Evolutionary conservation across 2,888 invertebrate species (phyloP).

Genomic region (Calameuta pallipes): DNA sequence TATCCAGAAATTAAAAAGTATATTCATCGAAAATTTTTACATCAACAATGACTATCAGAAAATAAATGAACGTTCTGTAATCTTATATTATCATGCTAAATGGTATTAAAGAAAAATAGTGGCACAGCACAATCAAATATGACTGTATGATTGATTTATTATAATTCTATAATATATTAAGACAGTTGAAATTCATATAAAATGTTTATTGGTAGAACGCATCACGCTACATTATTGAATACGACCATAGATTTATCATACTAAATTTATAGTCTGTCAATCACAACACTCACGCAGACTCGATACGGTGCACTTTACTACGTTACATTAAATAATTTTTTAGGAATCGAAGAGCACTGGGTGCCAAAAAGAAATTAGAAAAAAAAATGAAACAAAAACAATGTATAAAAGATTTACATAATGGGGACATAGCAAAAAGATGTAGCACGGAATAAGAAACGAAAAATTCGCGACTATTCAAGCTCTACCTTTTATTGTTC

Average conservation of each 20-base stretch:
- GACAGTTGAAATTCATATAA: conserved; percentile 38
- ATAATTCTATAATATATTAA: conserved; percentile 8
- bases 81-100: background rate
- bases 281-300: conserved; percentile 6
- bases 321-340: background rate
- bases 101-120: background rate
- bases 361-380: background rate
- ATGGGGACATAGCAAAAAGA: background rate
- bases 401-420: background rate
- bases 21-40: background rate
- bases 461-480: background rate
- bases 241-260: conserved; percentile 4
- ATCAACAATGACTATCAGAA: background rate
- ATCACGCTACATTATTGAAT: conserved; percentile 10
- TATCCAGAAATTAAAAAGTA: background rate
- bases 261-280: conserved; percentile 1
- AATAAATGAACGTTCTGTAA: background rate
- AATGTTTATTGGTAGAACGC: conserved; percentile 30
- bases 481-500: background rate
- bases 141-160: background rate
- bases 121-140: background rate
- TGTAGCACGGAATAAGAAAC: background rate
- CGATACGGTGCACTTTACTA: background rate
- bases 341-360: background rate
- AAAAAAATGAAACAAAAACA: background rate